Conservation (phyloP, 2,888 invertebrate genomes). For the Drosophila demipolita region DNA sequence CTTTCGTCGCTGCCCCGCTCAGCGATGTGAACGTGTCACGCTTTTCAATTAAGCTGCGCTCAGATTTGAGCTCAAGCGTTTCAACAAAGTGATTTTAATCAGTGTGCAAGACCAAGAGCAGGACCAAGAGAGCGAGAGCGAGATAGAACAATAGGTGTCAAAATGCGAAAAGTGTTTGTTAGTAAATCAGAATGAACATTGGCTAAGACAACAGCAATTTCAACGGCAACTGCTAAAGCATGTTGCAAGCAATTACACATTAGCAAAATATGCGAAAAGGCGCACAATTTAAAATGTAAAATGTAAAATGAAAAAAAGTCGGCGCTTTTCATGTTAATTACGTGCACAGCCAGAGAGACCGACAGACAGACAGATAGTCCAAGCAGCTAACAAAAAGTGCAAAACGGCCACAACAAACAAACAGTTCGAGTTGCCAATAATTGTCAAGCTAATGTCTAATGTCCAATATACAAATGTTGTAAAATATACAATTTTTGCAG, state of each 20-base stretch:
- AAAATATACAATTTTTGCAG: constrained; percentile 2
- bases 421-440: constrained; percentile 63
- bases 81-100: background rate
- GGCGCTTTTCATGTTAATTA: constrained; percentile 75
- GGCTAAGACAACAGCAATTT: constrained; percentile 5
- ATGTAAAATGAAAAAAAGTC: constrained; percentile 41
- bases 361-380: background rate
- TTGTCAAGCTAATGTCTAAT: constrained; percentile 34
- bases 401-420: constrained; percentile 16
- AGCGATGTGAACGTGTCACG: constrained; percentile 55
- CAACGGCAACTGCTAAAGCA: constrained; percentile 22
- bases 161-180: constrained; percentile 23
- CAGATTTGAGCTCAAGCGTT: constrained; percentile 38
- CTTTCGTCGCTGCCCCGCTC: constrained; percentile 7
- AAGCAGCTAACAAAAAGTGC: constrained; percentile 1
- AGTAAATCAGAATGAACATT: constrained; percentile 24
- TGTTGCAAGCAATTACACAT: constrained; percentile 62
- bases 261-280: constrained; percentile 22
- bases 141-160: constrained; percentile 7
- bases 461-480: constrained; percentile 5
- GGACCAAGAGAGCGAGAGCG: background rate
- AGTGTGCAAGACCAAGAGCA: background rate
- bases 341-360: constrained; percentile 1
- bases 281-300: constrained; percentile 9
- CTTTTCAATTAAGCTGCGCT: constrained; percentile 46